Base-by-base conservation (phyloP, 2,797 vertebrate species). In the Staurois parvus region DNA sequence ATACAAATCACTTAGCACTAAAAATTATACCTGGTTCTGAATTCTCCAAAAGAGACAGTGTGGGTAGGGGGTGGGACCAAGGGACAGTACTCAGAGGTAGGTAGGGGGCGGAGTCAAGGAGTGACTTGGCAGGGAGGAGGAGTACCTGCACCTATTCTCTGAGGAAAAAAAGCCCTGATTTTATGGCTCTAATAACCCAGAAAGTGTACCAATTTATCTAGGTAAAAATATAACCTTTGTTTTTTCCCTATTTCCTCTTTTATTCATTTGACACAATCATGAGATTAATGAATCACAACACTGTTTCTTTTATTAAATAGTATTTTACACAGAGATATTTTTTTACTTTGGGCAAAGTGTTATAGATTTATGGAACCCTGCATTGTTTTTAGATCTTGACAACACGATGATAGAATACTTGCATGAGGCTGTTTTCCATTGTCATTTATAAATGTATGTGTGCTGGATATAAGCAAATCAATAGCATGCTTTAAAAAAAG, bases 321-420 rank as follows among this genome's bases (percentile, higher is more conserved):
- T 72, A 21, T 62, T 81, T 81, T 74, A 62, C 37, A 32, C 72
- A 75, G 28, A 75, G 12, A 75, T 64, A 75, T 83, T 69, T 59
- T 52, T 79, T 52, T 19, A 69, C 77, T 81, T 52, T 72, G 48
- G 68, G 79, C 79, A 72, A 81, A 72, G 24, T 34, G 13, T 59
- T 81, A 81, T 81, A 59, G 79, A 81, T 72, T 81, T 72, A 81
- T 40, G 26, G 48, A 30, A 59, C 26, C 56, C 40, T 79, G 64
- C 30, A 52, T 83, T 75, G 11, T 48, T 83, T 83, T 75, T 30
- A 70, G 24, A 76, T 68, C 40, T 15, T 76, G 81, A 84, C 73
- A 76, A 66, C 69, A n/a, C 26, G 24, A 84, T 84, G 82, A 84
- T 84, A 70, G n/a, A 84, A 76, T 84, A 59, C 74, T 72, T 62